Evolutionary conservation across 2,888 invertebrate species (phyloP).

Genomic region (Philereme vetulata): DNA sequence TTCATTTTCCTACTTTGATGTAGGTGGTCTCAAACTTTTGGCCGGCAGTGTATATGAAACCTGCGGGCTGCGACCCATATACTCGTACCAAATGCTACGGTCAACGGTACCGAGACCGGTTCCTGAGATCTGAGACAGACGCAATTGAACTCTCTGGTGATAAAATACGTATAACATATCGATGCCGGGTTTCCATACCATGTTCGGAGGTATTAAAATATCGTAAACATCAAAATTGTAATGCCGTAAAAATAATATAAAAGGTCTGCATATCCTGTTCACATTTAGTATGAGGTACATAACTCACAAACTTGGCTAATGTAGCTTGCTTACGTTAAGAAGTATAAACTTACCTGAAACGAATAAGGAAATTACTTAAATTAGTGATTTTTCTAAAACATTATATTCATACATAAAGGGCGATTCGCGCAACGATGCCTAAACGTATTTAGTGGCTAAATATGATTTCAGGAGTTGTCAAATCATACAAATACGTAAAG

Average conservation of each 20-base stretch:
- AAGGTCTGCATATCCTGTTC: neutral
- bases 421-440: too few species aligned
- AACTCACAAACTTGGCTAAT: slow-evolving; percentile 5
- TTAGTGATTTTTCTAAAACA: neutral
- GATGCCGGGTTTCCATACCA: slow-evolving; percentile 37
- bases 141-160: slow-evolving; percentile 48
- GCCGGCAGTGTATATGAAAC: too few species aligned
- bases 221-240: slow-evolving; percentile 15
- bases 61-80: slow-evolving; percentile 67
- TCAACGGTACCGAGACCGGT: slow-evolving; percentile 66
- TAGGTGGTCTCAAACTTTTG: too few species aligned
- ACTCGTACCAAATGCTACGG: slow-evolving; percentile 53
- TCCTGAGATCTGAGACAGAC: slow-evolving; percentile 36
- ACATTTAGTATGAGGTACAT: neutral
- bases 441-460: too few species aligned
- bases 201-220: slow-evolving; percentile 18
- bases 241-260: slow-evolving; percentile 9
- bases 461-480: too few species aligned
- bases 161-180: slow-evolving; percentile 43
- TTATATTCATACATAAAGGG: neutral
- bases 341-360: slow-evolving; percentile 50
- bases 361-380: slow-evolving; percentile 9
- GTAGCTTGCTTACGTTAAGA: neutral
- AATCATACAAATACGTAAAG: too few species aligned
- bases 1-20: too few species aligned